Percentiles rank a stretch among this genome's conserved stretches.
These are phyloP conservation scores for Tetramorium bicarinatum DNA, from an alignment of 2,888 invertebrate genomes.

Conservation along the genomic window DNA sequence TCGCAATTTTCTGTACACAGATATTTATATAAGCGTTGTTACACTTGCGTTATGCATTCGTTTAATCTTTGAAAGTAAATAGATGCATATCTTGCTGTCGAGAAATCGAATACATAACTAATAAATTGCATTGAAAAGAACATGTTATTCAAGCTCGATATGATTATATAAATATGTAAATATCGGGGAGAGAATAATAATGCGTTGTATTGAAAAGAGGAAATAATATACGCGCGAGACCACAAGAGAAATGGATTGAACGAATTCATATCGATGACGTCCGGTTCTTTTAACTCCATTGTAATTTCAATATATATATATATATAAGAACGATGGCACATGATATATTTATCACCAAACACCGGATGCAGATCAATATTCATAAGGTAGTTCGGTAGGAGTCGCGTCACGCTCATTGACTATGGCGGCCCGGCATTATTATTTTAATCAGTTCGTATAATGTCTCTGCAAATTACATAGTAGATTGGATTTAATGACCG, in stretches of 20 bases:
- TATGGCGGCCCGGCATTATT: constrained; percentile 77
- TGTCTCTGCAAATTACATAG: constrained; percentile 76
- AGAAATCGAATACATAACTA: neutral
- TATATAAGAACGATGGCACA: constrained; percentile 67
- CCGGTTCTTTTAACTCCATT: constrained; percentile 66
- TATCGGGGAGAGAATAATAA: constrained; percentile 26
- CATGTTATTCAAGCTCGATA: neutral
- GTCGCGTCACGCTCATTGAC: constrained; percentile 70
- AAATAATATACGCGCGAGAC: constrained; percentile 15
- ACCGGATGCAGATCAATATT: constrained; percentile 83
- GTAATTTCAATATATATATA: constrained; percentile 67
- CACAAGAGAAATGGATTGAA: constrained; percentile 65
- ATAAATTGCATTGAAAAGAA: neutral
- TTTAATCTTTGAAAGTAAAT: neutral
- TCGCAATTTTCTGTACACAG: neutral
- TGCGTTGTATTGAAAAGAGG: constrained; percentile 8
- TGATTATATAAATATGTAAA: constrained; percentile 42
- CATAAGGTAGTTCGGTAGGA: constrained; percentile 76
- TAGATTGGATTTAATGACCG: constrained; percentile 79
- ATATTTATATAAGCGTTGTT: neutral
- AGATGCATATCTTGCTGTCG: neutral
- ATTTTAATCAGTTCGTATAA: constrained; percentile 78
- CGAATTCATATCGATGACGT: constrained; percentile 69
- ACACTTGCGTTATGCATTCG: neutral
- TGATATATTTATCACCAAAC: constrained; percentile 74